These are phyloP conservation scores for Mesocentrotus franciscanus DNA, from an alignment of 53 echinoderm and acorn worm species.

Conservation along the genomic window DNA sequence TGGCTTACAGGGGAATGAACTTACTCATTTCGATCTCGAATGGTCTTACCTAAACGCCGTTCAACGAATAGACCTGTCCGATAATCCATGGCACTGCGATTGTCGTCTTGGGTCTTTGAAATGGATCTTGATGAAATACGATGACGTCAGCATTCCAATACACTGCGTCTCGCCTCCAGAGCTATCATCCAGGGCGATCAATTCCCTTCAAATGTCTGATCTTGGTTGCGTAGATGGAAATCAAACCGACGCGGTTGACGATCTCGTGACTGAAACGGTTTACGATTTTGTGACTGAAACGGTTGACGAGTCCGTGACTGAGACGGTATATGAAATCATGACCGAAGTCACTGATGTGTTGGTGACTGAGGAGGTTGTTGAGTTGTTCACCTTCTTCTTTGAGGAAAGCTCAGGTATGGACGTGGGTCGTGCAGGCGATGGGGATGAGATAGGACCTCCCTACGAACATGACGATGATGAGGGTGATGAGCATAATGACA, in stretches of 20 bases:
- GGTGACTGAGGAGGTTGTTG: slow-evolving; percentile 15
- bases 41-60: background rate
- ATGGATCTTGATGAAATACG: background rate
- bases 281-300: background rate
- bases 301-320: background rate
- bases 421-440: background rate
- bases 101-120: background rate
- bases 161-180: background rate
- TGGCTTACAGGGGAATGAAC: background rate
- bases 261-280: background rate
- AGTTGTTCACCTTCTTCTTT: background rate
- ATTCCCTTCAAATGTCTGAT: background rate
- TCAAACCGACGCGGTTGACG: background rate
- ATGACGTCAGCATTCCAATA: background rate
- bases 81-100: slow-evolving; percentile 21
- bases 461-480: background rate
- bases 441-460: slow-evolving; percentile 1
- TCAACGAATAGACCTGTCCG: background rate
- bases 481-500: background rate
- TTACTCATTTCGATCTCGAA: background rate
- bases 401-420: background rate
- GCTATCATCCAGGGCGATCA: background rate
- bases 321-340: background rate
- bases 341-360: background rate
- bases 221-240: background rate